These are phyloP conservation scores for Stylophora pistillata DNA, from an alignment of 64 coral and sea anemone genomes.

Conservation along the genomic window DNA sequence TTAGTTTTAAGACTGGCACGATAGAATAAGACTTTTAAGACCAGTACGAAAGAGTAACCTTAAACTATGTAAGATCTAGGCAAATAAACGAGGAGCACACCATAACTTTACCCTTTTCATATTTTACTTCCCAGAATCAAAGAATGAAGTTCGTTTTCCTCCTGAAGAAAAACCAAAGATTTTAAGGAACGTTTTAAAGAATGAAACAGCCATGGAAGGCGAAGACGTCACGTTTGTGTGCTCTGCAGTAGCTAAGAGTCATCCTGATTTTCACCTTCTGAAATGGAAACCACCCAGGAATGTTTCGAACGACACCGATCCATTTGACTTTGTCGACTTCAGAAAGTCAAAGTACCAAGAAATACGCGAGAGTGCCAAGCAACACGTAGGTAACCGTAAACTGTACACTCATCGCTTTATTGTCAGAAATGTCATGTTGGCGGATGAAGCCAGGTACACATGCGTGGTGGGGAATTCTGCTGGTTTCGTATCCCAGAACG, in stretches of 20 bases:
- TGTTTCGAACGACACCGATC: constrained; percentile 20
- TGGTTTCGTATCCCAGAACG: constrained; percentile 7
- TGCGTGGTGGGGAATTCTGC: constrained; percentile 48
- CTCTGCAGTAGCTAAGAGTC: constrained; percentile 1
- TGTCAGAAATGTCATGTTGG: constrained; percentile 39
- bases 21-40: no score
- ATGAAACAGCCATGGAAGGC: constrained; percentile 20
- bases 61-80: no score
- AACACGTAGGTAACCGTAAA: background rate
- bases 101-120: background rate
- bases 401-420: constrained; percentile 42
- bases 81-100: no score
- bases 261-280: constrained; percentile 46
- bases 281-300: constrained; percentile 40
- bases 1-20: no score
- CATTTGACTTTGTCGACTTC: constrained; percentile 23
- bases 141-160: background rate
- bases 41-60: no score
- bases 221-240: constrained; percentile 49
- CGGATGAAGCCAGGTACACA: constrained; percentile 58
- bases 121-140: background rate
- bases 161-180: background rate
- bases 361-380: constrained; percentile 17
- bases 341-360: constrained; percentile 20
- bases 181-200: constrained; percentile 28